Evolutionary conservation across 2,797 vertebrate genomes (phyloP).

Genomic region (Sandelia bainsii): DNA sequence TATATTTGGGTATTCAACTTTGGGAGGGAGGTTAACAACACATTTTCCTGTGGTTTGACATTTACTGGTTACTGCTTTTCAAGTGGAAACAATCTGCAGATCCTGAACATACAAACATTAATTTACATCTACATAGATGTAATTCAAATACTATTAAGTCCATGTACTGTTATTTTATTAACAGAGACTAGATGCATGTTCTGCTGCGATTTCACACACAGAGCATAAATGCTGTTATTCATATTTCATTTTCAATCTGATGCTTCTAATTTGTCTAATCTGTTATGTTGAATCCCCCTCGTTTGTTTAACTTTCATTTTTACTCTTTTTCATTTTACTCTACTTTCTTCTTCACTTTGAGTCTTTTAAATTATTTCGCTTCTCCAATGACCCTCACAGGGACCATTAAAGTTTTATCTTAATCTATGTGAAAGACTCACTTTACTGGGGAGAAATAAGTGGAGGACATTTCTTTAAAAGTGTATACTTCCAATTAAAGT

Average conservation of each 20-base stretch:
- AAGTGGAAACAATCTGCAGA: no score
- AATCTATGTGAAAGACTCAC: slow-evolving; percentile 26
- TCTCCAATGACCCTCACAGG: slow-evolving; percentile 34
- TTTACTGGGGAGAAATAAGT: slow-evolving; percentile 12
- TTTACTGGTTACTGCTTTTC: no score
- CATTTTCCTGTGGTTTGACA: no score
- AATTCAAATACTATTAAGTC: no score
- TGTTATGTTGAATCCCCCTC: slow-evolving; percentile 27
- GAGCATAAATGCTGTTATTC: background rate
- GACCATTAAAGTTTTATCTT: slow-evolving; percentile 53
- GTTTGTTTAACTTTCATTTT: slow-evolving; percentile 39
- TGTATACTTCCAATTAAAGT: slow-evolving; percentile 30
- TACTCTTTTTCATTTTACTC: no score
- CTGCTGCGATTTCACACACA: slow-evolving; percentile 5
- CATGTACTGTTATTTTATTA: background rate
- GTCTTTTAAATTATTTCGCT: slow-evolving; percentile 35
- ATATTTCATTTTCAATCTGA: slow-evolving; percentile 13
- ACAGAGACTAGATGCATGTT: background rate
- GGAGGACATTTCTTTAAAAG: slow-evolving; percentile 15
- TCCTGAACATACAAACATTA: no score
- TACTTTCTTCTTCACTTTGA: background rate
- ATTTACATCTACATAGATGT: background rate
- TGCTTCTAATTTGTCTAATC: background rate
- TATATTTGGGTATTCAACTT: no score
- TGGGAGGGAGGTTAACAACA: no score